Base-by-base conservation (phyloP, 2,888 invertebrate species). In the Agrenia bidenticulata region DNA sequence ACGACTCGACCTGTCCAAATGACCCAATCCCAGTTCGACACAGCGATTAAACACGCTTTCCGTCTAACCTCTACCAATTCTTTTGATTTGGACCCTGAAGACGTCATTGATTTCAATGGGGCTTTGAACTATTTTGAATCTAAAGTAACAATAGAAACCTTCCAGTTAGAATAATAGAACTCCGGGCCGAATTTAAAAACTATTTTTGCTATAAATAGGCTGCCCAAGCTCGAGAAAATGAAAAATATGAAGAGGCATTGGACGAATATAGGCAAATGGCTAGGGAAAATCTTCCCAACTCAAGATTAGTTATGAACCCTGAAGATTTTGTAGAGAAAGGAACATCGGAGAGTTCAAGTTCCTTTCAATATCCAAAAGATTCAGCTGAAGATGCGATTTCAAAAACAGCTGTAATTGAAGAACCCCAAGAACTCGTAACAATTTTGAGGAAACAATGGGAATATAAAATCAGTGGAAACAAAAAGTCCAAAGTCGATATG, bases 1-100 rank as follows among this genome's bases (percentile, higher is more conserved):
- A 57, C 56, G 4, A 5, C 7, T 17, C 17, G 41, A 17, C 56
- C 56, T 7, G 19, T 57, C 4, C 39, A 37, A 37, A n/a, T 57
- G n/a, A 57, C 56, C 19, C 19, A 23, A 4, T 57, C 56, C 5
- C 39, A 57, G 23, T 57, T 57, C 17, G 56, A 57, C 19, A 17
- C 37, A 13, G 39, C 56, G 2, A 15, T 57, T 7, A 2, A 23
- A 21, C 17, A 37, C n/a, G 27, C 41, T 5, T 57, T 57, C 56
- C 19, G 41, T 57, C n/a, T 19, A 45, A 13, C n/a, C 2, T 11
- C 13, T 2, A 21, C 39, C 5, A 15, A 39, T 7, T 19, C 21
- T 9, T 17, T 21, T 17, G 32, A 41, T 2, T 2, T 5, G 2
- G 39, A 7, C 4, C 4, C 39, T 19, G n/a, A 51, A 23, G 51